phyloP scores from a whole-genome alignment of 2,113 vertebrate species.

The Rhabdornis inornatus region DNA sequence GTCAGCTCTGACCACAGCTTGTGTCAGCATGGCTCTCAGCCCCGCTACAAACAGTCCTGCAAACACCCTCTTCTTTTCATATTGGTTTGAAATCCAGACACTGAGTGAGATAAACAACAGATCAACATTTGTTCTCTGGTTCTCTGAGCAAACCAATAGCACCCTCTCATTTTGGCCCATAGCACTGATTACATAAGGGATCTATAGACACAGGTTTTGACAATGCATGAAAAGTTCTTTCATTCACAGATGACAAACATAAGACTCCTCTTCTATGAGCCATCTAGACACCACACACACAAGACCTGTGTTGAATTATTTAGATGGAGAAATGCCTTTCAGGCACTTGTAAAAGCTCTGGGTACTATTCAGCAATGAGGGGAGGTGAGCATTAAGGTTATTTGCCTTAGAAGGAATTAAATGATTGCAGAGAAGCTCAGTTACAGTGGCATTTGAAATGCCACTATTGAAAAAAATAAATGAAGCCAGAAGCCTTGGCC shows the following conservation, averaged over 20 bases:
- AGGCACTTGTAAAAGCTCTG: neutral
- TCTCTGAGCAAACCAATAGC: neutral
- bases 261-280: neutral
- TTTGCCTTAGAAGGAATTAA: constrained; percentile 36
- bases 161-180: neutral
- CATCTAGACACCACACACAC: neutral
- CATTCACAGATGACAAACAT: constrained; percentile 1
- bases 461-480: neutral
- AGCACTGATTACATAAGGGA: constrained; percentile 2
- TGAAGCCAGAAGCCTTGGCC: neutral
- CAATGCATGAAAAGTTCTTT: neutral
- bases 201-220: neutral
- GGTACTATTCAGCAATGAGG: neutral
- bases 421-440: neutral
- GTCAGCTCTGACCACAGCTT: neutral
- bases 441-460: neutral
- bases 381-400: neutral
- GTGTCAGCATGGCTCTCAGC: neutral
- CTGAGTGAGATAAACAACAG: neutral
- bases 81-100: neutral
- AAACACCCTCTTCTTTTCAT: neutral
- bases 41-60: neutral
- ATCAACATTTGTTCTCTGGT: neutral
- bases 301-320: constrained; percentile 22
- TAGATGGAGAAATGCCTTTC: constrained; percentile 1